These are phyloP conservation scores for Protaetia brevitarsis DNA, from an alignment of 1,140 invertebrate genomes.

Conservation along the genomic window DNA sequence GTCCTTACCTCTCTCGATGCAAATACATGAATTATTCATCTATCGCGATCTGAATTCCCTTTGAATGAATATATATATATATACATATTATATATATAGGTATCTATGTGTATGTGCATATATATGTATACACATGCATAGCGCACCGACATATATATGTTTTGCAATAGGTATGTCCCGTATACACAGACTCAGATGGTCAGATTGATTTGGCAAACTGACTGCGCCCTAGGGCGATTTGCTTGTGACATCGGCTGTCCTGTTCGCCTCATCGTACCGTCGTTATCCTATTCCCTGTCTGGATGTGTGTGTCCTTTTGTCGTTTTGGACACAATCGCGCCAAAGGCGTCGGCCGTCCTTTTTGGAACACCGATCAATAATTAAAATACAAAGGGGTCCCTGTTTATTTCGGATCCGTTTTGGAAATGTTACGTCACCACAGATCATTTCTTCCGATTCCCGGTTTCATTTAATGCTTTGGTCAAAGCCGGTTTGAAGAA, in stretches of 20 bases:
- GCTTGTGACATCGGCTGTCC: constrained; percentile 31
- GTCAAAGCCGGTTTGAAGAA: too few relatives aligned
- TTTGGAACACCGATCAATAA: constrained; percentile 32
- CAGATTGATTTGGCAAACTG: constrained; percentile 33
- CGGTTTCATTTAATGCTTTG: too few relatives aligned
- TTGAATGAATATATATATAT: constrained; percentile 34
- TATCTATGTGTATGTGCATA: too few relatives aligned
- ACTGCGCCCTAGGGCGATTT: constrained; percentile 31
- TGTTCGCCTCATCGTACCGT: not conserved
- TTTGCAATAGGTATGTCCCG: constrained; percentile 39
- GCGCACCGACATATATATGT: too few relatives aligned
- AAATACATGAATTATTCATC: constrained; percentile 36
- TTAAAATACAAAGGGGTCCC: too few relatives aligned
- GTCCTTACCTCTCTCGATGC: constrained; percentile 34
- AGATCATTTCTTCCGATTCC: too few relatives aligned
- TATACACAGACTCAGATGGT: constrained; percentile 33
- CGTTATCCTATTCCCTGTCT: not conserved
- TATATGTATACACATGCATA: too few relatives aligned
- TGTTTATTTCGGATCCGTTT: too few relatives aligned
- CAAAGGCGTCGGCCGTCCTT: constrained; percentile 30
- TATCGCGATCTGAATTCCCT: constrained; percentile 37
- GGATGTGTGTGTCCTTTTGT: not conserved
- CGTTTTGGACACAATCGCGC: constrained; percentile 22
- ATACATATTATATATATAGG: too few relatives aligned
- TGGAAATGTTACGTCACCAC: too few relatives aligned